Conservation (phyloP, 2,888 invertebrate species). For the Phrixothrix hirtus region DNA sequence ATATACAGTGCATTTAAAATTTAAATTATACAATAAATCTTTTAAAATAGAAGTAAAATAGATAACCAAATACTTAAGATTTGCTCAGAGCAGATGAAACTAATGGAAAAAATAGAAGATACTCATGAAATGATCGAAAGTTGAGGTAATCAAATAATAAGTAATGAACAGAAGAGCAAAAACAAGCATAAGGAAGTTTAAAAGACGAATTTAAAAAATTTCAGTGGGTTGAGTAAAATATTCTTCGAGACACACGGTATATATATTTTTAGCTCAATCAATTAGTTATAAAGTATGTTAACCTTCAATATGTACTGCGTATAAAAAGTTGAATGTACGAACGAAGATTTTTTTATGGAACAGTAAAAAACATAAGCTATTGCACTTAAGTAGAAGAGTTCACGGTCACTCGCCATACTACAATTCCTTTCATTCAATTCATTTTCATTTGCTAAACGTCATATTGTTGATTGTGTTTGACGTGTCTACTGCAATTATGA, state of each 20-base stretch:
- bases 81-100: too few species aligned
- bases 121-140: too few species aligned
- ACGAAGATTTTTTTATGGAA: constrained; percentile 29
- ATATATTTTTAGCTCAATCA: constrained; percentile 20
- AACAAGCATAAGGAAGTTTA: not conserved
- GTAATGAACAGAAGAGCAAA: too few species aligned
- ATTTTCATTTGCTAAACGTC: constrained; percentile 32
- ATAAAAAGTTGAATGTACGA: constrained; percentile 31
- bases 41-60: too few species aligned
- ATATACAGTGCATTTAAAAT: too few species aligned
- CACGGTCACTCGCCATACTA: constrained; percentile 32
- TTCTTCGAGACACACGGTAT: constrained; percentile 12
- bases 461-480: constrained; percentile 22
- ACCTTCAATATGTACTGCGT: constrained; percentile 30
- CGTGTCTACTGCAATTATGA: constrained; percentile 21
- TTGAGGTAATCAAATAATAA: too few species aligned
- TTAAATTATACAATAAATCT: too few species aligned
- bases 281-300: constrained; percentile 31
- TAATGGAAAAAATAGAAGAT: not conserved
- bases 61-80: too few species aligned
- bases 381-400: constrained; percentile 34
- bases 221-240: too few species aligned
- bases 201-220: not conserved
- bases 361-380: constrained; percentile 31
- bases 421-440: constrained; percentile 36